Evolutionary conservation across 2,797 vertebrate genomes (phyloP).

Genomic region (Muscicapa comitata): DNA sequence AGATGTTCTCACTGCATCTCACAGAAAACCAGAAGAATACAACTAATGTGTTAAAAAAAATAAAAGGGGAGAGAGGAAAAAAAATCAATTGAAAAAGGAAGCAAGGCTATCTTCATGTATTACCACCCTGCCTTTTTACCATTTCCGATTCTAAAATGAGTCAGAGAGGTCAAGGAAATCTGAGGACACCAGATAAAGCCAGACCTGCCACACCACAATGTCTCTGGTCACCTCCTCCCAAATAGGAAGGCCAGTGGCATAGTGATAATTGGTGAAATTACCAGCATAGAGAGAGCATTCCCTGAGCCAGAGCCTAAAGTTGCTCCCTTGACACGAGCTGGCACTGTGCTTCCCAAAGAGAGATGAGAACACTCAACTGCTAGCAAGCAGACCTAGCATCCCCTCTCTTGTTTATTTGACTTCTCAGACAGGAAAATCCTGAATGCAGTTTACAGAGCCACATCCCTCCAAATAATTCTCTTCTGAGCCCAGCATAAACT

Average conservation of each 20-base stretch:
- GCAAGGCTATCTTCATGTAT: neutral
- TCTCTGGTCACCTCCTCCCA: neutral
- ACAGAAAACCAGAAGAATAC: rapidly evolving
- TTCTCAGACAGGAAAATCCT: neutral
- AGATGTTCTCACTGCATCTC: neutral
- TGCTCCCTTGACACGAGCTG: neutral
- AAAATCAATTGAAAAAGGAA: neutral
- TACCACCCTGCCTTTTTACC: neutral
- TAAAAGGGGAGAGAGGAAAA: rapidly evolving
- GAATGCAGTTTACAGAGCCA: neutral
- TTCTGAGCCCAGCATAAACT: neutral
- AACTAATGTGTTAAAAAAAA: neutral
- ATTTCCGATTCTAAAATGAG: neutral
- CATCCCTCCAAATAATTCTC: neutral
- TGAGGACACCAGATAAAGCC: neutral
- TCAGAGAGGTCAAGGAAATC: slow-evolving; percentile 13
- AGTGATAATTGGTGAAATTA: slow-evolving; percentile 55
- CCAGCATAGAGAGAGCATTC: neutral
- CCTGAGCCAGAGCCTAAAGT: neutral
- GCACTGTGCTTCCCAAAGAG: neutral
- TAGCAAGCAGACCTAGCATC: neutral
- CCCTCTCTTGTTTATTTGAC: neutral
- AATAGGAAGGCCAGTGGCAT: slow-evolving; percentile 38
- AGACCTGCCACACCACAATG: neutral
- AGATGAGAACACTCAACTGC: neutral